These are phyloP conservation scores for Fragum fragum DNA, from an alignment of 2,888 invertebrate species.

Conservation along the genomic window DNA sequence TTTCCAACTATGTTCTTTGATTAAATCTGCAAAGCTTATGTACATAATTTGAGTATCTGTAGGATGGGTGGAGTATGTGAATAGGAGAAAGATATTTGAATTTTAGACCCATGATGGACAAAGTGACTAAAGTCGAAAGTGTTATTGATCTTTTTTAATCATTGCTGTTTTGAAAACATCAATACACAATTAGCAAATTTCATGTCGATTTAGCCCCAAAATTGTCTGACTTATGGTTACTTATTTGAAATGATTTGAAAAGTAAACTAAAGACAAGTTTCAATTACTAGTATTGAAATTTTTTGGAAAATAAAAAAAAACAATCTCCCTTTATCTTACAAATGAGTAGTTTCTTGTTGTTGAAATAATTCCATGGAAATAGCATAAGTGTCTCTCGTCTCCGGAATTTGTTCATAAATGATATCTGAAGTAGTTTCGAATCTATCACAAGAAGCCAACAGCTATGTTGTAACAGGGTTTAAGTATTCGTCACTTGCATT, in stretches of 20 bases:
- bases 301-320: constrained; percentile 1
- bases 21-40: no score
- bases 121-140: no score
- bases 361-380: neutral
- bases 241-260: no score
- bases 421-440: neutral
- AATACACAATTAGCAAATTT: no score
- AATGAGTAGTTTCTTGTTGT: neutral
- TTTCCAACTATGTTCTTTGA: neutral
- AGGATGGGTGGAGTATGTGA: no score
- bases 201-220: no score
- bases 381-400: neutral
- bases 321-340: neutral
- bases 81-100: neutral
- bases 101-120: neutral
- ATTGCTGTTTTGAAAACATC: neutral
- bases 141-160: no score
- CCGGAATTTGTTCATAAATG: neutral
- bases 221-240: no score
- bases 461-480: neutral
- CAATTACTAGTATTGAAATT: no score
- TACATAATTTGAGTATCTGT: no score
- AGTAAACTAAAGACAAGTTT: no score
- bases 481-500: constrained; percentile 6
- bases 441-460: neutral